Percentiles rank a stretch among this genome's conserved stretches.
Conservation (phyloP, 2,888 invertebrate genomes). For the Papilio protenor region DNA sequence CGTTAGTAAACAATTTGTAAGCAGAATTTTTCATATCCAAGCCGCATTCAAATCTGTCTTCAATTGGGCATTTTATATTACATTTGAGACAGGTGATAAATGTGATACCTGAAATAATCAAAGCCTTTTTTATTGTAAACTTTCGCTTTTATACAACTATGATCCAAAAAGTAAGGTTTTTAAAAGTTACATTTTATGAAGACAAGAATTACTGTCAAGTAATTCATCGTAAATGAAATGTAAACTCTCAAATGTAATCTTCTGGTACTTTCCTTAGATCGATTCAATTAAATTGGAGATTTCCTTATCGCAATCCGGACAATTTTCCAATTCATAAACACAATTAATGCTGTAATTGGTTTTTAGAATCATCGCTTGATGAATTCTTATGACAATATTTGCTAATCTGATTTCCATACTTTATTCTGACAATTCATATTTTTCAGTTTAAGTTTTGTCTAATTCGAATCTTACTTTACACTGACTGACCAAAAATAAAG, state of each 20-base stretch:
- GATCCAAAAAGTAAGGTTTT: neutral
- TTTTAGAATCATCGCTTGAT: neutral
- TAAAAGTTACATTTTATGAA: constrained; percentile 26
- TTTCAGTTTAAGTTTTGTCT: too few species aligned
- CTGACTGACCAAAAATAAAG: too few species aligned
- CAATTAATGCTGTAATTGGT: constrained; percentile 29
- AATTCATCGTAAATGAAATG: constrained; percentile 34
- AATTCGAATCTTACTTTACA: too few species aligned
- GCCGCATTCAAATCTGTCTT: constrained; percentile 56
- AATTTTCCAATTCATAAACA: constrained; percentile 31
- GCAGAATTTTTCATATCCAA: constrained; percentile 53
- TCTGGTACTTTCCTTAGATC: neutral
- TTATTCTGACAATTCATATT: neutral
- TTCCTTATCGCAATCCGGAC: neutral
- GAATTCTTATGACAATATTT: neutral
- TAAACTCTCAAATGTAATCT: neutral
- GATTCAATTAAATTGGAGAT: constrained; percentile 17
- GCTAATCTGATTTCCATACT: neutral
- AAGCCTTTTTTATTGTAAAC: neutral
- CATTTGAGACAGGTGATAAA: constrained; percentile 52
- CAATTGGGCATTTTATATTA: constrained; percentile 54
- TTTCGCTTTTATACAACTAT: neutral
- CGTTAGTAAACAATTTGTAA: constrained; percentile 65
- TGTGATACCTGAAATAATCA: constrained; percentile 51
- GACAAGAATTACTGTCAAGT: constrained; percentile 5